Evolutionary conservation across 2,113 vertebrate species (phyloP).

Genomic region (Elachura formosa): DNA sequence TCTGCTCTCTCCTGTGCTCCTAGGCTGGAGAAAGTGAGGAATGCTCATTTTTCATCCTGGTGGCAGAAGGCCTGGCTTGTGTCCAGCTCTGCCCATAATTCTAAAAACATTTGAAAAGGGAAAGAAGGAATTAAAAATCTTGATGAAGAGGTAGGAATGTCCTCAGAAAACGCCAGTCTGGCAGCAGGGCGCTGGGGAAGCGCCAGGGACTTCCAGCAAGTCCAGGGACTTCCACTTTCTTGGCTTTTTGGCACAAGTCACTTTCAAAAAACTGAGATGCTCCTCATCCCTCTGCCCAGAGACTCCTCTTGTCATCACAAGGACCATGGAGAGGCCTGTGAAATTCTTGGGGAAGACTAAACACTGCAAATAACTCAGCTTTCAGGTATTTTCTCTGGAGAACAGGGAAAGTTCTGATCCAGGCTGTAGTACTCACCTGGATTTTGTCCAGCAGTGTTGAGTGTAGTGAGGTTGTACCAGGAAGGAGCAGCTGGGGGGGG

Average conservation of each 20-base stretch:
- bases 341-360: not conserved
- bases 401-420: not conserved
- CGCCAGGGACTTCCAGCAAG: not conserved
- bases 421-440: not conserved
- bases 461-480: not conserved
- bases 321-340: not conserved
- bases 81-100: not conserved
- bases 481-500: not conserved
- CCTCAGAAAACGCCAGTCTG: not conserved
- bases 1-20: not conserved
- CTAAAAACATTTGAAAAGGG: not conserved
- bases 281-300: not conserved
- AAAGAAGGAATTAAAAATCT: not conserved
- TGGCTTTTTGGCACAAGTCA: not conserved
- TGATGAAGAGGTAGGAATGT: not conserved
- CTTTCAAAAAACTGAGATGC: not conserved
- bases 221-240: not conserved
- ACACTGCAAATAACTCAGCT: not conserved
- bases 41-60: not conserved
- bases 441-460: fast-evolving
- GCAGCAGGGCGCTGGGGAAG: not conserved
- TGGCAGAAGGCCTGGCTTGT: not conserved
- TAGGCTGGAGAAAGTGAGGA: not conserved
- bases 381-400: not conserved
- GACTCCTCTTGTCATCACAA: not conserved